Evolutionary conservation across 1,140 invertebrate genomes (phyloP), one percentile per base, ranked within the genome.

Genomic region (Ctenoplectra terminalis): DNA sequence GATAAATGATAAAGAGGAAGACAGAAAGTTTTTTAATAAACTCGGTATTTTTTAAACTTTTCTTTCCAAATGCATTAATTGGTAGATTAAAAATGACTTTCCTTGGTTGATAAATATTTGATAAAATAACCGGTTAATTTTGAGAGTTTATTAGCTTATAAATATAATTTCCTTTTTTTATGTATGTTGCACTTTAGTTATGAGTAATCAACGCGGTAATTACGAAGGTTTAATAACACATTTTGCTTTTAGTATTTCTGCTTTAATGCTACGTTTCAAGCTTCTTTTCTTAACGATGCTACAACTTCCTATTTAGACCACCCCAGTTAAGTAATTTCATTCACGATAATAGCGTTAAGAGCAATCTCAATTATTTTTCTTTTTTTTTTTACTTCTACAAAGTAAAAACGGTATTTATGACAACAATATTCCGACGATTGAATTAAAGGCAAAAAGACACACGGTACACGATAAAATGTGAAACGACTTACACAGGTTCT

Each of bases 271-370:
- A 20, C 34, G 54, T 43, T 31, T 60, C 54, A 73, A 43, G 54
- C 26, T 58, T 72, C 70, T 37, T 43, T 72, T 31, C 37, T 60
- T 73, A 73, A 58, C 52, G 70, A 72, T 43, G 26, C n/a, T 43
- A 31, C 26, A 56, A 34, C 20, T 58, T 60, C 71, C 26, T 46
- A 31, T 37, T 46, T 46, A 15, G 26, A 60, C 29, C 54, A 60
- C 23, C 23, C 37, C 29, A 73, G 23, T 73, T 46, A 60, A 73
- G 37, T 46, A 73, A 73, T 73, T 73, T 60, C 54, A 60, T 73
- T 73, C 29, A 17, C 54, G 71, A 46, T 73, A 73, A 73, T 60
- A 34, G 54, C 20, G 29, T 60, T 73, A 60, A 58, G 26, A 17
- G 34, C 52, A 58, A 56, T 43, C 34, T 58, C 52, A 72, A 58